Evolutionary conservation across 2,113 vertebrate genomes (phyloP).

Genomic region (Cottus gobio): DNA sequence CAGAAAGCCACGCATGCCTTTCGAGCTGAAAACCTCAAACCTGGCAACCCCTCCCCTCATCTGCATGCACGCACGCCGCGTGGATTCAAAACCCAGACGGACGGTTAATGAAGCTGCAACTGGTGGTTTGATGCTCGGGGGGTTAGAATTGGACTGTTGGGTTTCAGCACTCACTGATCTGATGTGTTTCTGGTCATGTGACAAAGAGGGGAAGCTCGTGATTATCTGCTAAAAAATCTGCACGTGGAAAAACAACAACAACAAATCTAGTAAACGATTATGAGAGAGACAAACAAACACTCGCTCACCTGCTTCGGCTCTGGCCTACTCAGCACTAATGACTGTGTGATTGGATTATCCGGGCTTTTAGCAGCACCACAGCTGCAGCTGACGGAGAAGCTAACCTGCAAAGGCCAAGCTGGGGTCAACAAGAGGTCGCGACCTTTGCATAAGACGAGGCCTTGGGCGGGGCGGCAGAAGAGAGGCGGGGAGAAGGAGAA

Average conservation of each 20-base stretch:
- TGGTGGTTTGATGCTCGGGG: constrained; percentile 21
- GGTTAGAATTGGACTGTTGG: constrained; percentile 17
- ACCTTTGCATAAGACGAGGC: constrained; percentile 32
- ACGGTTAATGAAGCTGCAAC: constrained; percentile 33
- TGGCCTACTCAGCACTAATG: constrained; percentile 68
- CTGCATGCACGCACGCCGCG: constrained; percentile 23
- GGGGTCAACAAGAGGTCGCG: constrained; percentile 70
- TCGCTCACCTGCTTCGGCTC: constrained; percentile 64
- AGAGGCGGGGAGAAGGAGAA: background rate
- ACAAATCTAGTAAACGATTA: constrained; percentile 25
- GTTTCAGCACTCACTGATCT: constrained; percentile 56
- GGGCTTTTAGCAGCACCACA: constrained; percentile 69
- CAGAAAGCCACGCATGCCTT: constrained; percentile 18
- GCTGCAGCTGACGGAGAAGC: constrained; percentile 68
- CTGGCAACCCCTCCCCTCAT: constrained; percentile 56
- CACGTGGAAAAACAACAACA: constrained; percentile 3
- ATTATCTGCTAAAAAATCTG: constrained; percentile 31
- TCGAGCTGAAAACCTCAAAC: constrained; percentile 36
- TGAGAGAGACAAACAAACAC: constrained; percentile 9
- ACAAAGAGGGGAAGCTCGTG: background rate
- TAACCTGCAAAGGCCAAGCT: constrained; percentile 64
- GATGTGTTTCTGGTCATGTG: constrained; percentile 34
- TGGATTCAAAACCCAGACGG: background rate
- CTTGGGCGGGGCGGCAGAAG: background rate
- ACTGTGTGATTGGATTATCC: constrained; percentile 79